Conservation (phyloP, 1,140 invertebrate genomes). For the Drosophila funebris region DNA sequence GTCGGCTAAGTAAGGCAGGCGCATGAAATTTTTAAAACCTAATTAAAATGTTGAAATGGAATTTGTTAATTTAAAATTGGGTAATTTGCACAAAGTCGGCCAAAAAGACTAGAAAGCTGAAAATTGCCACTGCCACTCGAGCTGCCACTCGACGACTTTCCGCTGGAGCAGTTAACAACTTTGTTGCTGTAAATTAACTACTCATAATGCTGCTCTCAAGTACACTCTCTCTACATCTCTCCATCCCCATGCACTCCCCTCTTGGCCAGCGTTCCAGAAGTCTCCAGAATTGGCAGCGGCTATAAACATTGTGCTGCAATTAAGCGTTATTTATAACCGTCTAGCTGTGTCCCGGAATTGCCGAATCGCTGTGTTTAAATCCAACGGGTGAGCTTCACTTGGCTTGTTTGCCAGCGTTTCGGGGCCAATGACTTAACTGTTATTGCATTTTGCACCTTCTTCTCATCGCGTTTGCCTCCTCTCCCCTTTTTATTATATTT, state of each 20-base stretch:
- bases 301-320: conserved; percentile 72
- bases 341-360: conserved; percentile 34
- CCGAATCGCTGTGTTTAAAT: conserved; percentile 27
- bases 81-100: conserved; percentile 66
- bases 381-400: conserved; percentile 3
- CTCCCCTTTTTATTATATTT: background rate
- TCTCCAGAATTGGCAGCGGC: conserved; percentile 55
- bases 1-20: conserved; percentile 39
- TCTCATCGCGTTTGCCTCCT: too few species aligned
- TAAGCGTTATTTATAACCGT: conserved; percentile 77
- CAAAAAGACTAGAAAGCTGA: conserved; percentile 19
- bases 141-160: conserved; percentile 13
- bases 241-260: too few species aligned
- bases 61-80: conserved; percentile 82
- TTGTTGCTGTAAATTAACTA: conserved; percentile 79
- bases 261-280: conserved; percentile 21
- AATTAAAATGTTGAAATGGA: conserved; percentile 82
- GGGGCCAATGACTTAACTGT: conserved; percentile 73
- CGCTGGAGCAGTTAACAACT: conserved; percentile 67
- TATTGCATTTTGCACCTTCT: conserved; percentile 78
- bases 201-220: conserved; percentile 67
- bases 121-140: conserved; percentile 14
- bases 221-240: background rate
- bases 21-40: conserved; percentile 81
- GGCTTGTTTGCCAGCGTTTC: conserved; percentile 48